Conservation (phyloP, 2,888 invertebrate species). For the Lydus trimaculatus region DNA sequence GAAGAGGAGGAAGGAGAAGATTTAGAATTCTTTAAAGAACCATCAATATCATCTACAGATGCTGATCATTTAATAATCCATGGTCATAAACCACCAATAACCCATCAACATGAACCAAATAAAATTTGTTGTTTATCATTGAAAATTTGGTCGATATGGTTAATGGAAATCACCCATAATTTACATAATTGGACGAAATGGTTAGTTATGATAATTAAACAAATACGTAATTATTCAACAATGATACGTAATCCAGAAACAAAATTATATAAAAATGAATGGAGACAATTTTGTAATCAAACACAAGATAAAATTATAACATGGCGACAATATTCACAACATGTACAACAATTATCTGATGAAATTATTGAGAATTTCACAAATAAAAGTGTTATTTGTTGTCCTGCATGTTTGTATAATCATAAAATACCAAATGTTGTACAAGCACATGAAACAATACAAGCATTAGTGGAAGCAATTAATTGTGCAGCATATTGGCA, state of each 20-base stretch:
- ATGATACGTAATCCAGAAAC: conserved; percentile 49
- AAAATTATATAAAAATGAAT: conserved; percentile 47
- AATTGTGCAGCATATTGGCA: conserved; percentile 55
- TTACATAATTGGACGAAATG: conserved; percentile 56
- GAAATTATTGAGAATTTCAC: conserved; percentile 52
- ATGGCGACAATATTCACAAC: conserved; percentile 54
- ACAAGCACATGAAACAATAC: conserved; percentile 52
- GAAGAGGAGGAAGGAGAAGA: conserved; percentile 18
- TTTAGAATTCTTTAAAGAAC: not conserved
- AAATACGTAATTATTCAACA: conserved; percentile 49
- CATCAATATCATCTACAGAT: conserved; percentile 10
- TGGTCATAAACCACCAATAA: conserved; percentile 46
- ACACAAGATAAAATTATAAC: conserved; percentile 50
- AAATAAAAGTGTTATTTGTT: conserved; percentile 51
- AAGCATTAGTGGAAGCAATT: conserved; percentile 54
- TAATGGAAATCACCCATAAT: conserved; percentile 54
- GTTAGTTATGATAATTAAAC: conserved; percentile 48
- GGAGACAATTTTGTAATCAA: conserved; percentile 50
- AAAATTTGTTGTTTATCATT: conserved; percentile 54
- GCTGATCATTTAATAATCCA: not conserved
- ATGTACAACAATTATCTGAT: conserved; percentile 53
- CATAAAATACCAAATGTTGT: conserved; percentile 53
- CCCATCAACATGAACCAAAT: conserved; percentile 51
- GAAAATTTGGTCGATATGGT: conserved; percentile 56
- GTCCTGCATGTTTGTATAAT: conserved; percentile 54